phyloP scores from a whole-genome alignment of 2,888 invertebrate genomes.

The Leptinotarsa peninsularis region DNA sequence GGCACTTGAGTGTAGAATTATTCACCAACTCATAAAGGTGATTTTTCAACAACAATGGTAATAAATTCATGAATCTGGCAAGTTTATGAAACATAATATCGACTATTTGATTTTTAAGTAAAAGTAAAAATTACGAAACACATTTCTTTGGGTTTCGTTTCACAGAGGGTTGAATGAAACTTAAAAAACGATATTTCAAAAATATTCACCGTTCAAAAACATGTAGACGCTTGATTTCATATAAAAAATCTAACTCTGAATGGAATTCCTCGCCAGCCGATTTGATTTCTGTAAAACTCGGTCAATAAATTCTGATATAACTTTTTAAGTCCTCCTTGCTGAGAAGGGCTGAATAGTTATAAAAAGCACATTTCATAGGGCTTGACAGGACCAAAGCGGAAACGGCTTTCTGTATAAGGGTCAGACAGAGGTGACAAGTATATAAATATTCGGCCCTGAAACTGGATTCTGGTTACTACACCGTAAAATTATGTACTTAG shows the following conservation, averaged over 20 bases:
- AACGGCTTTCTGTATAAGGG: slow-evolving; percentile 42
- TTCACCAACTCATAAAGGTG: no score
- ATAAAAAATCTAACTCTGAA: not conserved
- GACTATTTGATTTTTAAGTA: no score
- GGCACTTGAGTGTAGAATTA: no score
- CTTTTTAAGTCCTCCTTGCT: slow-evolving; percentile 41
- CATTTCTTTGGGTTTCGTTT: no score
- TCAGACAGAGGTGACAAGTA: slow-evolving; percentile 27
- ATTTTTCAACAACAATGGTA: no score
- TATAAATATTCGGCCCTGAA: slow-evolving; percentile 5
- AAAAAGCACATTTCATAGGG: slow-evolving; percentile 51
- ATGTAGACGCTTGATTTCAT: not conserved
- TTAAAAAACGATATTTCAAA: not conserved
- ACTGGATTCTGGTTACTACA: slow-evolving; percentile 2
- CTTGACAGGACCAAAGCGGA: slow-evolving; percentile 50
- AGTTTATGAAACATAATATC: no score
- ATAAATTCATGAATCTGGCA: no score
- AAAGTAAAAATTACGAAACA: no score
- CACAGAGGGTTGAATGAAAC: no score
- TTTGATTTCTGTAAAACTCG: slow-evolving; percentile 37
- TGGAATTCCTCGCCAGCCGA: slow-evolving; percentile 4
- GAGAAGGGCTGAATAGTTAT: slow-evolving; percentile 45
- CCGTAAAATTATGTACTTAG: slow-evolving; percentile 5
- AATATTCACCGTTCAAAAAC: not conserved
- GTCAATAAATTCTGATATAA: slow-evolving; percentile 46